Conservation (phyloP, 2,888 invertebrate genomes). For the Agrilus biguttatus region DNA sequence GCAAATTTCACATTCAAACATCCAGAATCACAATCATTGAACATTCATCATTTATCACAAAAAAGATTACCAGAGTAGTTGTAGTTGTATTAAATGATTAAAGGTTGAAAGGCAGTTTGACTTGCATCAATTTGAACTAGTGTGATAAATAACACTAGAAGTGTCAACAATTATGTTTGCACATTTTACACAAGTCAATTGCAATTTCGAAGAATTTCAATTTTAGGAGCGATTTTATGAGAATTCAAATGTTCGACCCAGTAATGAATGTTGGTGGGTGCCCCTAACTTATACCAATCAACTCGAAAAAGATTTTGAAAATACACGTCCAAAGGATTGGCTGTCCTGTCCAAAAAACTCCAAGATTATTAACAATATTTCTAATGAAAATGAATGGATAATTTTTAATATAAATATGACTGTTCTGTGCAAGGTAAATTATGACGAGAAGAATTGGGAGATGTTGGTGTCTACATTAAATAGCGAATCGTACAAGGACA, state of each 20-base stretch:
- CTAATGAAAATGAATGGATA: conserved; percentile 44
- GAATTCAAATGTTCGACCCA: neutral
- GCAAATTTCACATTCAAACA: too few relatives aligned
- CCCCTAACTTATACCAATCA: conserved; percentile 44
- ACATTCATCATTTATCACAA: too few relatives aligned
- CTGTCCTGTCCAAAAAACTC: conserved; percentile 28
- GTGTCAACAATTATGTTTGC: too few relatives aligned
- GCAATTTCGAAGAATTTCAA: too few relatives aligned
- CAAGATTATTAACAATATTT: conserved; percentile 21
- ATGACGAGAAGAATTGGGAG: conserved; percentile 61
- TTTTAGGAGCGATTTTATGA: conserved; percentile 10
- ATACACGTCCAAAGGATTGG: conserved; percentile 39
- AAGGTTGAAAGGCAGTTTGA: too few relatives aligned
- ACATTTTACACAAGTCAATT: too few relatives aligned
- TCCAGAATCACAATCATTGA: too few relatives aligned
- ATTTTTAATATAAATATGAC: conserved; percentile 61
- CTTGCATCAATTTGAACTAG: too few relatives aligned
- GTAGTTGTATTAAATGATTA: too few relatives aligned
- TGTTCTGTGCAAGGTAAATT: conserved; percentile 60
- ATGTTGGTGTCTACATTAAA: conserved; percentile 43
- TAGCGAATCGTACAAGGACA: conserved; percentile 33
- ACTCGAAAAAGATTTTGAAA: conserved; percentile 32
- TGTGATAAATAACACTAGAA: too few relatives aligned
- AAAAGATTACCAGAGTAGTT: too few relatives aligned
- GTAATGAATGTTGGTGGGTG: conserved; percentile 43